phyloP scores from a whole-genome alignment of 2,113 vertebrate species.

The Macaca nemestrina region DNA sequence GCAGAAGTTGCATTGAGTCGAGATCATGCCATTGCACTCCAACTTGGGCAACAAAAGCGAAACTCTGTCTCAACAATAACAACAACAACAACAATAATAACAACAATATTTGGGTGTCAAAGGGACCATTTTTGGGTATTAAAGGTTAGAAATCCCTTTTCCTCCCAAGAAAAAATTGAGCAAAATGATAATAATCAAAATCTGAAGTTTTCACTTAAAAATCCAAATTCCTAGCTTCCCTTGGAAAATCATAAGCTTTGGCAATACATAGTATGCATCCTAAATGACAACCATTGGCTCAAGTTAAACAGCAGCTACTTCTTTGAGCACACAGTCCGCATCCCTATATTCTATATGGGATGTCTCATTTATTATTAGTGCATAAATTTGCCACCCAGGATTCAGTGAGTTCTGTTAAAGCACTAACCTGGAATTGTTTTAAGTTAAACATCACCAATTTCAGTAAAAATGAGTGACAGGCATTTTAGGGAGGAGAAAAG shows the following conservation, averaged over 20 bases:
- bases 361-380: neutral
- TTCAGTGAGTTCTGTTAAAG: neutral
- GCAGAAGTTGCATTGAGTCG: too few relatives aligned
- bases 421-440: neutral
- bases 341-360: neutral
- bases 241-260: neutral
- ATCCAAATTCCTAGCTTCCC: neutral
- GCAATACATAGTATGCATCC: neutral
- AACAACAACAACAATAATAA: too few relatives aligned
- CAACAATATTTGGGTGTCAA: neutral
- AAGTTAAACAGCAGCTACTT: neutral
- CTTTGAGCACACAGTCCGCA: neutral
- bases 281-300: neutral
- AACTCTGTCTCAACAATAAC: too few relatives aligned
- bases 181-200: slow-evolving; percentile 9
- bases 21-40: too few relatives aligned
- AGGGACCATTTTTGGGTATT: neutral
- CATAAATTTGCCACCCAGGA: neutral
- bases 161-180: neutral
- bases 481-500: neutral
- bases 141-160: neutral
- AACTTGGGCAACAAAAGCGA: too few relatives aligned
- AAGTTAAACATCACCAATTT: neutral
- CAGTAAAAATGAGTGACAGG: neutral
- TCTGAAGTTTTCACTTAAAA: neutral